Base-by-base conservation (phyloP, 2,797 vertebrate genomes). In the Erethizon dorsatum region DNA sequence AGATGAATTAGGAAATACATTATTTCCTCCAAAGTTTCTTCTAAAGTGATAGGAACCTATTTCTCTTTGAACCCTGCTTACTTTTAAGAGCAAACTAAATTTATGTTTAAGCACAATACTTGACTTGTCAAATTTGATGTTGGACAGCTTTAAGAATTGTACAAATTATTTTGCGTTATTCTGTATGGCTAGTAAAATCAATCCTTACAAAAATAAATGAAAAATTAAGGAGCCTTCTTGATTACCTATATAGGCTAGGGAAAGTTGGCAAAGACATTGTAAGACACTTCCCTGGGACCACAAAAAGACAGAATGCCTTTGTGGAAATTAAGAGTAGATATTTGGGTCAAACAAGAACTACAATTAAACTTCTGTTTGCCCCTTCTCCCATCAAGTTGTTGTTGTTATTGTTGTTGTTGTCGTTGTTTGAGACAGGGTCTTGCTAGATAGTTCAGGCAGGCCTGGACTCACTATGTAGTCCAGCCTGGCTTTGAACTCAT, bases 331-430 rank as follows among this genome's bases (percentile, higher is more conserved):
- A 78, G 41, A 87, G 47, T 88, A 84, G 63, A 37, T 63, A 84
- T 90, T 93, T 90, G 59, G 90, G 50, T 71, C 52, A 86, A 31
- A 50, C 31, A 26, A 93, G 41, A 59, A 41, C 18, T 88, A 59
- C 79, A 82, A 82, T 96, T 88, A 75, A n/a, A 94, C 18, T 61
- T 94, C 65, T 96, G 45, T n/a, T 90, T 88, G 78, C 54, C 79
- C 13, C 28, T 52, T 59, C 3, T 14, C 17, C 28, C 20, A 56
- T 10, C 18, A 88, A 45, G 41, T 88, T 85, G 45, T 79, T 95
- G 56, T 57, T 57, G 56, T 59, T 59, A 18, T 41, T 41, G 50
- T 41, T 41, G 37, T 41, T 41, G 26, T 12, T 61, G 24, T 61
- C 28, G 8, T 61, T 61, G 59, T 69, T 69, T 69, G 33, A 37